Conservation (phyloP, 2,113 vertebrate genomes). For the Spilogale gracilis region DNA sequence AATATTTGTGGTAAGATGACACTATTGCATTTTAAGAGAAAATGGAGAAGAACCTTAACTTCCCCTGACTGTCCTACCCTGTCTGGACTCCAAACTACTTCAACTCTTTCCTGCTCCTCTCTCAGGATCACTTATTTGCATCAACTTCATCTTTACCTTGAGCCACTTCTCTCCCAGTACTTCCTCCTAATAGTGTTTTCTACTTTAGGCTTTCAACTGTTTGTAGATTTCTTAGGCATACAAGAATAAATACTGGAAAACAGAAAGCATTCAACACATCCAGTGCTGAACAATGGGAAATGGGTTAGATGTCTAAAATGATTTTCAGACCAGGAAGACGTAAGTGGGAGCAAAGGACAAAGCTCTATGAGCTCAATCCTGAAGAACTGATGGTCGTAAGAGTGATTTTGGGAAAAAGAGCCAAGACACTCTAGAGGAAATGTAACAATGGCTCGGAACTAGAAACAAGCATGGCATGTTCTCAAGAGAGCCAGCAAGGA, state of each 20-base stretch:
- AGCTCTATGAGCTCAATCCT: neutral
- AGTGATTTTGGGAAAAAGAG: neutral
- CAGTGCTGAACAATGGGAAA: neutral
- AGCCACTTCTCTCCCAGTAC: neutral
- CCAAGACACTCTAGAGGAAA: neutral
- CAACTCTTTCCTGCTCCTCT: neutral
- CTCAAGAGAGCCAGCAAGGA: neutral
- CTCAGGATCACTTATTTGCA: neutral
- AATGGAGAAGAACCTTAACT: neutral
- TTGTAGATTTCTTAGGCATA: neutral
- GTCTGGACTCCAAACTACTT: neutral
- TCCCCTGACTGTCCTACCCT: neutral
- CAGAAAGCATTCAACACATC: neutral
- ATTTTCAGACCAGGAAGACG: neutral
- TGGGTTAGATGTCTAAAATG: neutral
- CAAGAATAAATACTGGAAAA: neutral
- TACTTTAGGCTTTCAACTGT: neutral
- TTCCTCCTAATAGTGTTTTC: neutral
- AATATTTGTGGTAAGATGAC: neutral
- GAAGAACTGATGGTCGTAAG: neutral
- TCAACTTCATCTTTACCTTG: neutral
- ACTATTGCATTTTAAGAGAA: neutral
- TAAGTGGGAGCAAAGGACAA: neutral
- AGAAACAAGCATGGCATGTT: neutral
- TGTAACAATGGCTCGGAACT: neutral